Evolutionary conservation across 2,113 vertebrate genomes (phyloP), one percentile per base, ranked within the genome.

Genomic region (Uropsilus gracilis): DNA sequence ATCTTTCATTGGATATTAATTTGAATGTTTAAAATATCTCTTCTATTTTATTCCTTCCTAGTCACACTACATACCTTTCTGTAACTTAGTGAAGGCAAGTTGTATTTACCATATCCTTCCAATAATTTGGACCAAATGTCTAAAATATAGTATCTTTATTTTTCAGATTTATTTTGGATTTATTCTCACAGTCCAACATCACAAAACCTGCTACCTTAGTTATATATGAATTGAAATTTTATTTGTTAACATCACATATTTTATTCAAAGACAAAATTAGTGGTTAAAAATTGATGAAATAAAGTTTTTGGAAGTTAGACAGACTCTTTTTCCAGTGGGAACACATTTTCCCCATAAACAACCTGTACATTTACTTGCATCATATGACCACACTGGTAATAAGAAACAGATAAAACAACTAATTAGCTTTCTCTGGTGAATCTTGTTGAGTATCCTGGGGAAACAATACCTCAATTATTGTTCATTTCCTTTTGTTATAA

Each of bases 401-500:
- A 55, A 75, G 16, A 66, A 75, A 39, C 2, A 89, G 34, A 18
- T 0, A 77, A 53, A 92, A 50, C 12, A 37, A 61, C 16, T 42
- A 22, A 17, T 46, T 61, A 77, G n/a, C 32, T 66, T 61, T 90
- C n/a, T 69, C n/a, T 34, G 30, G 11, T 26, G 28, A 14, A 55
- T 75, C 22, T 48, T 69, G 24, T 66, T 61, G 55, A 85, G n/a
- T 50, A 55, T 69, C 50, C 82, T 37, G n/a, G 55, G 85, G 91
- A 97, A 17, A 88, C 7, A 92, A 44, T 69, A 85, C 28, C 14
- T 93, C 3, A 78, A 28, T 39, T 86, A 53, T 32, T 86, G 37
- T 0, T 75, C 53, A 90, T 94, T 73, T 68, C 53, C 61, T 89
- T 94, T 94, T 89, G 28, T 44, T n/a, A 71, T 72, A 94, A 86